phyloP scores from a whole-genome alignment of 2,797 vertebrate genomes.

The Todus mexicanus region DNA sequence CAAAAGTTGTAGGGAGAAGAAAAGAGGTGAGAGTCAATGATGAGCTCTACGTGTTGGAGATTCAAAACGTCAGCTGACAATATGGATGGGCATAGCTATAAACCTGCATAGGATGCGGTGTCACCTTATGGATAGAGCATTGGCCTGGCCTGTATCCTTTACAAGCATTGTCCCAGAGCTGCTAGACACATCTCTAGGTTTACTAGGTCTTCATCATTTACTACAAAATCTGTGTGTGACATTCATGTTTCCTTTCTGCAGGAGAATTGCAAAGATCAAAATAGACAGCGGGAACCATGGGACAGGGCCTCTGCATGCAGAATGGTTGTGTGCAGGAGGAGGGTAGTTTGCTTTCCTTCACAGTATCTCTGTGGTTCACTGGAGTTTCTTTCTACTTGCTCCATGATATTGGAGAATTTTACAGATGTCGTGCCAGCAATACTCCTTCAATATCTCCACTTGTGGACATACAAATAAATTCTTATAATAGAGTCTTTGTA shows the following conservation, averaged over 20 bases:
- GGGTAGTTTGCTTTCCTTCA: background rate
- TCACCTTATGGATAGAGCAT: background rate
- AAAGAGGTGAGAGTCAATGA: background rate
- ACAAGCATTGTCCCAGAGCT: background rate
- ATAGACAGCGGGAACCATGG: background rate
- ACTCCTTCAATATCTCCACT: background rate
- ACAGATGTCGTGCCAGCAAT: background rate
- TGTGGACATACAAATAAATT: background rate
- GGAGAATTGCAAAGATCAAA: background rate
- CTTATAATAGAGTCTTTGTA: background rate
- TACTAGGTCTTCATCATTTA: conserved; percentile 13
- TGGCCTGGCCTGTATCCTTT: background rate
- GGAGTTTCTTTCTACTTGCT: background rate
- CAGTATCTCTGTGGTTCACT: background rate
- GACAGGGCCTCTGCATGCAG: background rate
- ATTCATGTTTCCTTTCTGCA: background rate
- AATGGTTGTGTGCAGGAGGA: background rate
- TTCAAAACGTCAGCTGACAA: background rate
- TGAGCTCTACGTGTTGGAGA: background rate
- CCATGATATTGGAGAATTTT: background rate
- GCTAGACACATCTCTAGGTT: background rate
- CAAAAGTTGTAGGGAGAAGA: background rate
- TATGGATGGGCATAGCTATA: background rate
- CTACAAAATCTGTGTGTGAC: background rate
- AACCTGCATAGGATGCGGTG: background rate